Conservation (phyloP, 2,113 vertebrate genomes). For the Cygnus atratus region DNA sequence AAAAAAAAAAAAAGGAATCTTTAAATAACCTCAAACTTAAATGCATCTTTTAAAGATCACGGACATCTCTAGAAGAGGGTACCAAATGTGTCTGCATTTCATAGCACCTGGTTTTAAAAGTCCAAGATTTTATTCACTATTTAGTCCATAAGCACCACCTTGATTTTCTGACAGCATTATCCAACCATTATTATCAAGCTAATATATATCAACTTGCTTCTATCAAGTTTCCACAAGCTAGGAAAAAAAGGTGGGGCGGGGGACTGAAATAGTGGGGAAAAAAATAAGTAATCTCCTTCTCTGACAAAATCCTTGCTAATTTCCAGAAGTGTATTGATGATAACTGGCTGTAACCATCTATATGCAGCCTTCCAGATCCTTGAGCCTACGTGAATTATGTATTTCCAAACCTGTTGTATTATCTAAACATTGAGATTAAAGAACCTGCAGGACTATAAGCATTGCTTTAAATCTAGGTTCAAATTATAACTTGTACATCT, state of each 20-base stretch:
- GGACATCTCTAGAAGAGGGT: not conserved
- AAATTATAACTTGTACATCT: not conserved
- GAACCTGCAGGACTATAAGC: not conserved
- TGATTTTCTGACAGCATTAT: conserved; percentile 13
- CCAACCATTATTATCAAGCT: not conserved
- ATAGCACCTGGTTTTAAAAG: not conserved
- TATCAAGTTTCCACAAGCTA: not conserved
- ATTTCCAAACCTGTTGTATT: not conserved
- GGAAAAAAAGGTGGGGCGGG: not conserved
- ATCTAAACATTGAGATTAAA: not conserved
- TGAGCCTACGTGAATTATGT: not conserved
- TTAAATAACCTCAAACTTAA: conserved; percentile 71
- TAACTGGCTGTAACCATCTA: not conserved
- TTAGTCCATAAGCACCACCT: not conserved
- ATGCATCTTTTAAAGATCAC: conserved; percentile 42
- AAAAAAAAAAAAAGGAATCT: conserved; percentile 48
- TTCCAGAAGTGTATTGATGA: not conserved
- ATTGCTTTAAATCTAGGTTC: not conserved
- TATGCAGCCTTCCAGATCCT: not conserved
- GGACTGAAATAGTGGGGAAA: not conserved
- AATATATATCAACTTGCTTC: no score
- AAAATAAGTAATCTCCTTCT: not conserved
- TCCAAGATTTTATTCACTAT: not conserved
- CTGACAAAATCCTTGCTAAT: not conserved
- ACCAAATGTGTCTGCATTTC: not conserved